Evolutionary conservation across 2,888 invertebrate species (phyloP), one percentile per base, ranked within the genome.

Genomic region (Neoscelio sp.): DNA sequence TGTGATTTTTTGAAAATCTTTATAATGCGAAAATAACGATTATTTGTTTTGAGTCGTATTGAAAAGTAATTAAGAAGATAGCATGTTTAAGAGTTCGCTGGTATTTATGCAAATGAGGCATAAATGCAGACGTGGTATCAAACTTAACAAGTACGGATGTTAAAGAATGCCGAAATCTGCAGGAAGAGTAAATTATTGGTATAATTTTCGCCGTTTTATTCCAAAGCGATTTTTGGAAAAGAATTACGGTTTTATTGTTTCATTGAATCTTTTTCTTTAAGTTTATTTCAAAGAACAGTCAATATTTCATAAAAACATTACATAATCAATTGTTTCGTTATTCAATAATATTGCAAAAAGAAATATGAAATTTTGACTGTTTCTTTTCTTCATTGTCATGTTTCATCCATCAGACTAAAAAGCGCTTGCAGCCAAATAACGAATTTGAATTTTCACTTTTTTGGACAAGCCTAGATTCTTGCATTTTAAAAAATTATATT

Each of bases 31-130:
- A 67, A 75, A 40, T 52, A 67, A 68, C 62, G 35, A 56, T 76
- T 64, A 76, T 48, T 62, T 56, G 18, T 68, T 62, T 76, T 40
- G n/a, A 64, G 46, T 62, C 68, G 30, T 23, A 68, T 50, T 58
- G 35, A 64, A 46, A 44, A 65, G 58, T 77, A 65, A 71, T 77
- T 77, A 77, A 77, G 48, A 70, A 58, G 52, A 48, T 71, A 48
- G 44, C 58, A 42, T 65, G 58, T 71, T 70, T 58, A 64, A 56
- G 40, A 50, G 28, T 52, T 77, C 18, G 44, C 35, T 52, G 70
- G 65, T 58, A 58, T 58, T 76, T 76, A 70, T 70, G 76, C 56
- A 68, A 76, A 76, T 70, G 60, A 75, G 50, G 54, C 28, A 67
- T 60, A 52, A 67, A 60, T 46, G 54, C 73, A 56, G 56, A 44